Conservation (phyloP, 2,113 vertebrate genomes). For the Amazona guildingii region DNA sequence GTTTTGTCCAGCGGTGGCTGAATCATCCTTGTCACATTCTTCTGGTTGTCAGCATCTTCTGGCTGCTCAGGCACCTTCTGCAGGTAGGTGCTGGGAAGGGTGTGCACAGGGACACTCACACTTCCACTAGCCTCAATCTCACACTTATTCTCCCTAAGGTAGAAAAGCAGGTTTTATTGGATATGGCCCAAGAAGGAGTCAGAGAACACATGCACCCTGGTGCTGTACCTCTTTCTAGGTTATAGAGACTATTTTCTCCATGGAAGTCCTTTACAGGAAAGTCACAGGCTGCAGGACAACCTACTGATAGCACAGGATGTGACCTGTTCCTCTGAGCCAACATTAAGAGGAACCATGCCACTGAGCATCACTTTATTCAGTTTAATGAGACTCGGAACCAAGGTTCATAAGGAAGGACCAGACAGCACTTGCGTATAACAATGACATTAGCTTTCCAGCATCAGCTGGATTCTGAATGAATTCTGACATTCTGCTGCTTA, state of each 20-base stretch:
- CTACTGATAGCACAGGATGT: not conserved
- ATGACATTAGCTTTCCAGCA: not conserved
- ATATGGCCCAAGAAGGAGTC: fast-evolving
- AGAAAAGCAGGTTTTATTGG: not conserved
- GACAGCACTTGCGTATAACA: not conserved
- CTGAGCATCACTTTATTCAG: not conserved
- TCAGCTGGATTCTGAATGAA: not conserved
- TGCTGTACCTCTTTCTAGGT: fast-evolving
- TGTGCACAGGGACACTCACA: conserved; percentile 43
- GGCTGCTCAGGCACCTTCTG: conserved; percentile 80
- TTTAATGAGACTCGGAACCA: not conserved
- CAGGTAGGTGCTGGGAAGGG: conserved; percentile 77
- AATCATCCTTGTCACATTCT: conserved; percentile 82
- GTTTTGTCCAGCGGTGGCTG: conserved; percentile 75
- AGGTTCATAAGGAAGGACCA: not conserved
- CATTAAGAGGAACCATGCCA: not conserved
- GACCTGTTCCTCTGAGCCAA: not conserved
- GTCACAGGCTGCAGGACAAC: not conserved
- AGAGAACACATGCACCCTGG: fast-evolving
- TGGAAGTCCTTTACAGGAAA: not conserved
- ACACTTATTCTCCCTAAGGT: conserved; percentile 79
- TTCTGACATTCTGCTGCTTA: not conserved
- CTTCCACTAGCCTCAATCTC: conserved; percentile 76
- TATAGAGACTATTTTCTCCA: not conserved
- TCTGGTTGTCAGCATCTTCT: conserved; percentile 91